phyloP scores from a whole-genome alignment of 2,113 vertebrate species.

The Pardalotus punctatus region DNA sequence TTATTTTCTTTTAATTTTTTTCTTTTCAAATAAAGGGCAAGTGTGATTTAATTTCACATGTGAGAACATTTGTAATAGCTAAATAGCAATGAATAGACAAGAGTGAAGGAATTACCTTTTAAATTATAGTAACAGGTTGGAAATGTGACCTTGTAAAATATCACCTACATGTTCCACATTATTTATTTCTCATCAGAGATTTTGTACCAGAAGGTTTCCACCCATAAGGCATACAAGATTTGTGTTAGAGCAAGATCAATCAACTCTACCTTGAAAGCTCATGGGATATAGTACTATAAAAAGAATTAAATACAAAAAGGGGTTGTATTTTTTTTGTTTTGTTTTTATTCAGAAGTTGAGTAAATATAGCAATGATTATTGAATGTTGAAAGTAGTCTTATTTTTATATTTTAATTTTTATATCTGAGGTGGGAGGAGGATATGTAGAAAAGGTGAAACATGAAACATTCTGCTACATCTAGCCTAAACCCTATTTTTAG shows the following conservation, averaged over 20 bases:
- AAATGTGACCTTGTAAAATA: constrained; percentile 44
- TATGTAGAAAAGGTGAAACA: neutral
- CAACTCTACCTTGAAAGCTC: neutral
- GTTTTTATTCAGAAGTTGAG: neutral
- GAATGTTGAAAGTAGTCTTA: neutral
- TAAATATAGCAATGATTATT: neutral
- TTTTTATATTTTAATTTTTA: neutral
- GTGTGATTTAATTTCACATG: neutral
- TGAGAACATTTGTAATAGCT: neutral
- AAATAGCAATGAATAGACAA: neutral
- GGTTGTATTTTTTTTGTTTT: neutral
- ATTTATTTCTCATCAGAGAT: constrained; percentile 29
- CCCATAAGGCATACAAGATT: constrained; percentile 2
- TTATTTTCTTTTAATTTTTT: neutral
- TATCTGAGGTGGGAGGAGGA: neutral
- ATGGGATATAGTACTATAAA: neutral
- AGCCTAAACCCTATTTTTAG: neutral
- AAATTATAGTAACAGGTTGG: neutral
- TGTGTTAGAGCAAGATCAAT: neutral
- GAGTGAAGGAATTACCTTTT: neutral
- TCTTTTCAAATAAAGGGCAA: constrained; percentile 1
- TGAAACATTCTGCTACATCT: neutral
- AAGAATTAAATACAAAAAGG: neutral
- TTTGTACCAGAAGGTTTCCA: neutral
- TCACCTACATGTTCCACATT: constrained; percentile 5